These are phyloP conservation scores for Limnephilus auricula DNA, from an alignment of 2,888 invertebrate species.

Conservation along the genomic window DNA sequence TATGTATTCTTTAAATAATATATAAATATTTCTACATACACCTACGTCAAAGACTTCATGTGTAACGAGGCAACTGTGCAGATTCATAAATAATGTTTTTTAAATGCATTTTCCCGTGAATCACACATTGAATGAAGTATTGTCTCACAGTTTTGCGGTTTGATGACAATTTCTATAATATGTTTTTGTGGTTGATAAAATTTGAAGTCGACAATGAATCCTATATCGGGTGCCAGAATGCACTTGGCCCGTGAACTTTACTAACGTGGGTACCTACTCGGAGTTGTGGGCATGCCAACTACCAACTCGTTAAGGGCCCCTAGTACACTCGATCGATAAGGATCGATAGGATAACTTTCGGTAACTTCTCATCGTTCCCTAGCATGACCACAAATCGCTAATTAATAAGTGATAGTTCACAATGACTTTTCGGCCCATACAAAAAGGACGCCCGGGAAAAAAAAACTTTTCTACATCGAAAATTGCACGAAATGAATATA, in stretches of 20 bases:
- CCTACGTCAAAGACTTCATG: no score
- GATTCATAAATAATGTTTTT: neutral
- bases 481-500: no score
- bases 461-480: no score
- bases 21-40: no score
- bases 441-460: no score
- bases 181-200: neutral
- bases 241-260: neutral
- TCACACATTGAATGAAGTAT: neutral
- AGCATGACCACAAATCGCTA: no score
- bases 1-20: no score
- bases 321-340: no score
- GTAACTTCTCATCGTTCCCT: no score
- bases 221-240: neutral
- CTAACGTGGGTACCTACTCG: neutral
- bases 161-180: neutral
- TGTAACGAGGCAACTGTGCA: neutral
- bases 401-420: no score
- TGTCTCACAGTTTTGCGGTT: neutral
- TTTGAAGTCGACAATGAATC: neutral
- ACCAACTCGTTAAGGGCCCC: neutral
- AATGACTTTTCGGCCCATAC: no score
- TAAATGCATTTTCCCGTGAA: neutral
- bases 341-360: no score
- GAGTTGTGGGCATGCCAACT: neutral